Evolutionary conservation across 1,140 invertebrate genomes (phyloP).

Genomic region (Solenopsis fugax): DNA sequence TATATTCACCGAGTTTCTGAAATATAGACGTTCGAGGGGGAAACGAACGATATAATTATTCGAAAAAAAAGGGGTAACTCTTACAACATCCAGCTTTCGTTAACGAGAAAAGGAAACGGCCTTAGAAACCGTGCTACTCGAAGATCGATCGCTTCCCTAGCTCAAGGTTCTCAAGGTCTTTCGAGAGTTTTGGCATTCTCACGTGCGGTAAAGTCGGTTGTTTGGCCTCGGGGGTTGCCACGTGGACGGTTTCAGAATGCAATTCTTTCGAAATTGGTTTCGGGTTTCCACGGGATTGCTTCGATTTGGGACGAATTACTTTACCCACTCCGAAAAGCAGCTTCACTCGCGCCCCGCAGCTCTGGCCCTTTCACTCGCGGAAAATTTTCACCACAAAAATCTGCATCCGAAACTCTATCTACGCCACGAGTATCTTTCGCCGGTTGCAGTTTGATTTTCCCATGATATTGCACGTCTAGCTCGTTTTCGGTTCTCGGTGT

Average conservation of each 20-base stretch:
- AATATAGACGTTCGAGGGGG: not conserved
- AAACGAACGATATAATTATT: conserved; percentile 24
- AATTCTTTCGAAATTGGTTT: conserved; percentile 84
- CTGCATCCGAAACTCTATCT: conserved; percentile 55
- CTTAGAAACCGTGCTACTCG: not conserved
- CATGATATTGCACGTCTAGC: not conserved
- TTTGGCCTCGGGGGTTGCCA: conserved; percentile 72
- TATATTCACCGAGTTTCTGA: conserved; percentile 23
- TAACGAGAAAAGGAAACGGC: not conserved
- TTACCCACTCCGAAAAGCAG: conserved; percentile 52
- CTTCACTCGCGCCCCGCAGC: not conserved
- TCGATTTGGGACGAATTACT: conserved; percentile 79
- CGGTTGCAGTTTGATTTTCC: conserved; percentile 17
- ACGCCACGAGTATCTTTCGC: conserved; percentile 18
- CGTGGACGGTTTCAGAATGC: conserved; percentile 81
- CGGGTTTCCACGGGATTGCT: conserved; percentile 79
- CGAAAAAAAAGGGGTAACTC: not conserved
- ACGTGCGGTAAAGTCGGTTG: conserved; percentile 48
- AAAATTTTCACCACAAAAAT: conserved; percentile 49
- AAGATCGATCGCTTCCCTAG: conserved; percentile 49
- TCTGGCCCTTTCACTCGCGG: conserved; percentile 6
- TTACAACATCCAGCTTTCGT: not conserved
- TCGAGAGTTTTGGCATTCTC: conserved; percentile 50
- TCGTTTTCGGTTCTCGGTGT: not conserved
- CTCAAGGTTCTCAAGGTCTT: conserved; percentile 47